Evolutionary conservation across 2,888 invertebrate genomes (phyloP).

Genomic region (Catocala sponsa): DNA sequence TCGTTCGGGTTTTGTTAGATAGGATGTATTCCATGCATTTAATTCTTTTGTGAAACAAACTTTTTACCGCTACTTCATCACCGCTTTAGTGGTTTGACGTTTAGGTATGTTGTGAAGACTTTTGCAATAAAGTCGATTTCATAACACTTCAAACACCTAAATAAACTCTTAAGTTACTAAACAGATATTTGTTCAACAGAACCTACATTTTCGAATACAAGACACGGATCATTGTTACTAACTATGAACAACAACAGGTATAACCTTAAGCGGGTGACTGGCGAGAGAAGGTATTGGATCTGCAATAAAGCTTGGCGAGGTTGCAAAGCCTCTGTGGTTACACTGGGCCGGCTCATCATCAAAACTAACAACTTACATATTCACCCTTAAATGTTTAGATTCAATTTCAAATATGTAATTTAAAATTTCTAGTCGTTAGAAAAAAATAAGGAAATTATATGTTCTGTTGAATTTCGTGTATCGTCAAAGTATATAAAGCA

Average conservation of each 20-base stretch:
- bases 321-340: slow-evolving; percentile 28
- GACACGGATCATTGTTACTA: slow-evolving; percentile 24
- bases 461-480: no score
- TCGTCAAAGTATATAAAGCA: no score
- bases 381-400: slow-evolving; percentile 14
- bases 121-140: no score
- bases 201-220: slow-evolving; percentile 28
- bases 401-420: neutral
- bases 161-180: neutral
- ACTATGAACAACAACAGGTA: slow-evolving; percentile 24
- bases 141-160: no score
- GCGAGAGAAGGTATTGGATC: slow-evolving; percentile 32
- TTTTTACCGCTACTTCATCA: no score
- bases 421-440: neutral
- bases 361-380: slow-evolving; percentile 22
- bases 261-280: slow-evolving; percentile 26
- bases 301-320: slow-evolving; percentile 35
- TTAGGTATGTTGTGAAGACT: no score
- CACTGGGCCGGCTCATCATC: slow-evolving; percentile 17
- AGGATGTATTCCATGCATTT: no score
- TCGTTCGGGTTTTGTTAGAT: no score
- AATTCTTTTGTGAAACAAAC: no score
- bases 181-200: slow-evolving; percentile 21
- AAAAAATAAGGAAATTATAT: no score
- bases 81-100: no score